Evolutionary conservation across 1,140 invertebrate genomes (phyloP).

Genomic region (Mactra quadrangularis): DNA sequence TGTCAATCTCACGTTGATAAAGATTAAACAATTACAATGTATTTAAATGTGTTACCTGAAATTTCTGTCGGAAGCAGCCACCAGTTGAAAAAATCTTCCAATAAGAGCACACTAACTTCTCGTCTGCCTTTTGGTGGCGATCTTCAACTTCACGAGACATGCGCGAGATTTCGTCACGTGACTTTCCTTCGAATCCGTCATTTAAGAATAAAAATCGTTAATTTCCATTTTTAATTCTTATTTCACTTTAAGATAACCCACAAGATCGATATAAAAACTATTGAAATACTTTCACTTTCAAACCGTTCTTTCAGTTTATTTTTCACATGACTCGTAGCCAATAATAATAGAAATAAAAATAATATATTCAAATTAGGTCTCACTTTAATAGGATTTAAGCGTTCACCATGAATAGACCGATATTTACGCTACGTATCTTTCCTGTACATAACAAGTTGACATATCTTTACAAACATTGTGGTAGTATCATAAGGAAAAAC

Average conservation of each 20-base stretch:
- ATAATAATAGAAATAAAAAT: neutral
- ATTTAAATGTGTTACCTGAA: too few species aligned
- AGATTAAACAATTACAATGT: too few species aligned
- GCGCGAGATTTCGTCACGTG: constrained; percentile 27
- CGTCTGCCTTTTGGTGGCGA: constrained; percentile 23
- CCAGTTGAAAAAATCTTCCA: constrained; percentile 51
- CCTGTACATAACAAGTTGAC: too few species aligned
- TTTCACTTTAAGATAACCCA: neutral
- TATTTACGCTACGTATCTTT: too few species aligned
- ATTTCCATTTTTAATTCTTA: neutral
- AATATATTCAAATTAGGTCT: neutral
- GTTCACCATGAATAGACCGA: too few species aligned
- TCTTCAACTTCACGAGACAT: constrained; percentile 38
- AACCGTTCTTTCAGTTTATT: neutral
- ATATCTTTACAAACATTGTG: too few species aligned
- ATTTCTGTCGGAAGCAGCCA: constrained; percentile 41
- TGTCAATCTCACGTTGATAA: too few species aligned
- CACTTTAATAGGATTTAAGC: too few species aligned
- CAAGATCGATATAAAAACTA: neutral
- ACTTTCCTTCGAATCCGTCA: too few species aligned
- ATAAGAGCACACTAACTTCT: constrained; percentile 39
- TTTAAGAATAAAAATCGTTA: neutral
- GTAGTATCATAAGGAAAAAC: too few species aligned
- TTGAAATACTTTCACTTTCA: too few species aligned
- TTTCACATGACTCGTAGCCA: neutral